A percentile compares a stretch with the other conserved stretches of the same genome.
These are phyloP conservation scores for Pinctada fucata DNA, from an alignment of 2,888 invertebrate genomes.

Conservation along the genomic window DNA sequence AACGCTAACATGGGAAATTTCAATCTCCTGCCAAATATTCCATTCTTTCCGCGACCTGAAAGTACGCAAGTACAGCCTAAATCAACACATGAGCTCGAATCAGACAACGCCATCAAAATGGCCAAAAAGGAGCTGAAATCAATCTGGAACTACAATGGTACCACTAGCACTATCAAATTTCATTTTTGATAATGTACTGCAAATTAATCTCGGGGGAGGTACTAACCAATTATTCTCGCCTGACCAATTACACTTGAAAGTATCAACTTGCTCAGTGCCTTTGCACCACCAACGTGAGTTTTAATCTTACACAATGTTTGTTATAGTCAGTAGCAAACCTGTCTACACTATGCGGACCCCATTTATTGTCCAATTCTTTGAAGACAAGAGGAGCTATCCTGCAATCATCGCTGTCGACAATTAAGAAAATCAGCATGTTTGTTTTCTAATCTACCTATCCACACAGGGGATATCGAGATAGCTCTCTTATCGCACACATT, in stretches of 20 bases:
- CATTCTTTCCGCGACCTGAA: not conserved
- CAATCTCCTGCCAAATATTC: not conserved
- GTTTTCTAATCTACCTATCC: no score
- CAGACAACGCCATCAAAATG: not conserved
- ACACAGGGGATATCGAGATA: no score
- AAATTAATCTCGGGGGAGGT: not conserved
- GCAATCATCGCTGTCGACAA: not conserved
- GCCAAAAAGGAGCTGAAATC: not conserved
- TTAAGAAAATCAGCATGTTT: no score
- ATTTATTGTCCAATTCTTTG: not conserved
- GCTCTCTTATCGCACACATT: no score
- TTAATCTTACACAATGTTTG: not conserved
- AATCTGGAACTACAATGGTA: not conserved
- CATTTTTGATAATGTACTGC: not conserved
- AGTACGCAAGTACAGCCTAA: not conserved
- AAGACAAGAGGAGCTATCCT: not conserved
- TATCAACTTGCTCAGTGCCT: not conserved
- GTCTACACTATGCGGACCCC: not conserved
- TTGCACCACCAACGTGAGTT: not conserved
- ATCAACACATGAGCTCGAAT: not conserved
- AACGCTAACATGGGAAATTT: not conserved
- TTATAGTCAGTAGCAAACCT: constrained; percentile 1
- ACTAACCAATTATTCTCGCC: not conserved
- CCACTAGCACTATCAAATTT: not conserved
- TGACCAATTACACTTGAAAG: not conserved